Evolutionary conservation across 2,797 vertebrate genomes (phyloP).

Genomic region (Adrianichthys oophorus): DNA sequence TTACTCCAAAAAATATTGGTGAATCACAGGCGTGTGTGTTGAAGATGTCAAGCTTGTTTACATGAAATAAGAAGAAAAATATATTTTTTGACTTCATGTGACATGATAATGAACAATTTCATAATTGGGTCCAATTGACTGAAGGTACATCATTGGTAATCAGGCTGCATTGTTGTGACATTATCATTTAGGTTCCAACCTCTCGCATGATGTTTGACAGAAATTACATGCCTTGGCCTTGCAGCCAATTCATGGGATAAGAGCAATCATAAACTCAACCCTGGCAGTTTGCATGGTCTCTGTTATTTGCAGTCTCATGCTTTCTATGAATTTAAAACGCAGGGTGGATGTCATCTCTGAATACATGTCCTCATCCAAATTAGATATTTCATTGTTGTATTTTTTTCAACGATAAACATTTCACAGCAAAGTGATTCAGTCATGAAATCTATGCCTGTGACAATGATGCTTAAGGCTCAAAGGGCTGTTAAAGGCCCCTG

Average conservation of each 20-base stretch:
- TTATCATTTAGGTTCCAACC: conserved; percentile 69
- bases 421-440: conserved; percentile 63
- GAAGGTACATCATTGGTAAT: conserved; percentile 63
- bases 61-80: conserved; percentile 37
- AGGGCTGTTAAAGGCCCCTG: conserved; percentile 46
- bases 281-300: conserved; percentile 13
- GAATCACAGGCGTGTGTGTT: conserved; percentile 33
- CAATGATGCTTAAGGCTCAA: conserved; percentile 60
- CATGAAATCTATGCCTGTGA: conserved; percentile 67
- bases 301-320: conserved; percentile 10
- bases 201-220: conserved; percentile 57
- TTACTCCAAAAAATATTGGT: conserved; percentile 15
- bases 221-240: conserved; percentile 65
- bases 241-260: conserved; percentile 26
- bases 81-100: conserved; percentile 44
- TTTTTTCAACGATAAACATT: conserved; percentile 59
- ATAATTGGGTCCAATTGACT: conserved; percentile 63
- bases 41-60: conserved; percentile 32
- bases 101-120: conserved; percentile 70
- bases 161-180: conserved; percentile 77
- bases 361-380: conserved; percentile 53
- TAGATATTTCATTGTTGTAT: conserved; percentile 47
- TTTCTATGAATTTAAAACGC: conserved; percentile 26
- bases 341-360: conserved; percentile 6
- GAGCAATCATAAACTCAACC: conserved; percentile 31